These are phyloP conservation scores for Philypnodon macrostomus DNA, from an alignment of 2,797 vertebrate genomes.

Conservation along the genomic window DNA sequence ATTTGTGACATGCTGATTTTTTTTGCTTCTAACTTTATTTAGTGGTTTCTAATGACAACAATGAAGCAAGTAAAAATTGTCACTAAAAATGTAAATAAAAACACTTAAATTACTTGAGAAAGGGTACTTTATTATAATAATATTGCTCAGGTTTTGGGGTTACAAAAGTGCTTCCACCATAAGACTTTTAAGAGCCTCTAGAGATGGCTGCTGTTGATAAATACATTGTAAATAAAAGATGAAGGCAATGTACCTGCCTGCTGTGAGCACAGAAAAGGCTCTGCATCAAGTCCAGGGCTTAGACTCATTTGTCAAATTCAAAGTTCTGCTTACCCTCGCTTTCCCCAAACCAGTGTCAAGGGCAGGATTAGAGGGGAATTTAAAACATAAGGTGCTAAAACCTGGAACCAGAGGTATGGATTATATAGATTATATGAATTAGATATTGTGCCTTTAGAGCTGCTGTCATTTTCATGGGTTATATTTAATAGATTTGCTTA, in stretches of 20 bases:
- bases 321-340: slow-evolving; percentile 30
- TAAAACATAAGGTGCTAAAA: slow-evolving; percentile 1
- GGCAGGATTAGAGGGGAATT: slow-evolving; percentile 3
- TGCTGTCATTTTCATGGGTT: background rate
- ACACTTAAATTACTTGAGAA: no score
- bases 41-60: no score
- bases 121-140: no score
- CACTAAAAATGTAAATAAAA: no score
- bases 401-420: background rate
- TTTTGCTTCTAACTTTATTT: slow-evolving; percentile 2
- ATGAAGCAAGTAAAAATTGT: no score
- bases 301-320: slow-evolving; percentile 55
- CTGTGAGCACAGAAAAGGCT: slow-evolving; percentile 38
- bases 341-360: slow-evolving; percentile 14
- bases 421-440: no score
- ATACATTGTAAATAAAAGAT: slow-evolving; percentile 66
- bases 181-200: slow-evolving; percentile 39
- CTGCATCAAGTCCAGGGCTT: slow-evolving; percentile 33
- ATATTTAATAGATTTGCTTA: background rate
- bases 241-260: slow-evolving; percentile 43
- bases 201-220: slow-evolving; percentile 37
- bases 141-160: no score
- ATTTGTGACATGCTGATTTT: no score
- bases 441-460: background rate
- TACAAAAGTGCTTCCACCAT: slow-evolving; percentile 18